Base-by-base conservation (phyloP, 92 coral and sea anemone species). In the Siderastrea radians region DNA sequence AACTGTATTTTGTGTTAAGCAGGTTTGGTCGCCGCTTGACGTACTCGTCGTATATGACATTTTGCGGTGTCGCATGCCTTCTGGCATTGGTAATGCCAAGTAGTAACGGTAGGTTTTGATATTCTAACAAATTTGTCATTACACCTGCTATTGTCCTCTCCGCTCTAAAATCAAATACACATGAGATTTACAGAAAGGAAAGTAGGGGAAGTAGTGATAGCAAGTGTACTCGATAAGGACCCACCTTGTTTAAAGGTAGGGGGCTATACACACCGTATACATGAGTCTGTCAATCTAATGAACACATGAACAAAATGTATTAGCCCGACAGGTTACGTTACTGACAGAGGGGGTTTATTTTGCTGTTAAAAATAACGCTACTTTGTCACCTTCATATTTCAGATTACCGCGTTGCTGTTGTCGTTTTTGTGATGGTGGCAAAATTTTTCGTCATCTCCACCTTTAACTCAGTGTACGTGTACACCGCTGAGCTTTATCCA, bases 21-120 rank as follows among this genome's bases (percentile, higher is more conserved):
- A 93, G 95, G 91, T 88, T 93, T 78, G 95, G 95, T 71, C 95
- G 95, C 51, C 93, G 95, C 53, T 66, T 93, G 46, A 75, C 91
- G 1, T 85, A 93, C 72, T 93, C 84, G 7, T 38, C 78, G 2
- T 75, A 74, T 62, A 89, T 93, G 93, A 58, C 80, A 76, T 58
- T 79, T 62, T 90, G 89, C 9, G 95, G 95, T 2, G 76, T 81
- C 7, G 83, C 89, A 26, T 89, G 95, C 60, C 50, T 93, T 57
- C 48, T 90, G 69, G 93, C 91, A 11, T 11, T 86, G 44, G 89
- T 83, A 50, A 85, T 93, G 19, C 95, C 95, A 53, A 90, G 82
- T 49, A 87, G 89, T 90, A n/a, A 75, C 47, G 83, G 89, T 85
- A 16, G 14, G 85, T 26, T 26, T 6, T 17, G 57, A 5, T 17